phyloP scores from a whole-genome alignment of 2,888 invertebrate genomes.

The Brachypalpus laphriformis region DNA sequence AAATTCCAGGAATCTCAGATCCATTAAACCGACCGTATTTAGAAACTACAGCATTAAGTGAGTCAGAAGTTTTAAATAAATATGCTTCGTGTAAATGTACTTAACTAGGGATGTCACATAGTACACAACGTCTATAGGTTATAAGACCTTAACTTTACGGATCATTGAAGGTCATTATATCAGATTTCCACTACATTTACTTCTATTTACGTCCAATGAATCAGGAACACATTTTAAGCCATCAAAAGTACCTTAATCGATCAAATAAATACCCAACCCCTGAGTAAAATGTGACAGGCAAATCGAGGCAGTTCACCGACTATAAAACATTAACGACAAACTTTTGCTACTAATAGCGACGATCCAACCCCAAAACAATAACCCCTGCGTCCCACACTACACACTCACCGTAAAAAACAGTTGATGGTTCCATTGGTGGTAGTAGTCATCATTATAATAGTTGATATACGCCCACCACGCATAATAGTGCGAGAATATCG shows the following conservation, averaged over 20 bases:
- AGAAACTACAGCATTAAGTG: too few relatives aligned
- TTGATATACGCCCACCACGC: conserved; percentile 89
- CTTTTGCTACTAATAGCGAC: background rate
- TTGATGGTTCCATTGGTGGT: conserved; percentile 88
- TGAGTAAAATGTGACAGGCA: conserved; percentile 13
- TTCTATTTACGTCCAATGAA: background rate
- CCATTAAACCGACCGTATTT: too few relatives aligned
- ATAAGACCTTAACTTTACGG: too few relatives aligned
- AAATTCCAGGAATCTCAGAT: too few relatives aligned
- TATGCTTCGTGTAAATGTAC: too few relatives aligned
- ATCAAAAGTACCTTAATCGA: conserved; percentile 7
- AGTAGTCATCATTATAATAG: conserved; percentile 89
- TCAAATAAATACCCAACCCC: conserved; percentile 33
- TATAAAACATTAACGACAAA: background rate
- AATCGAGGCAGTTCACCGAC: background rate
- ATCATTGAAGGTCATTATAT: too few relatives aligned
- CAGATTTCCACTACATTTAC: too few relatives aligned
- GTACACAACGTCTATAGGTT: too few relatives aligned
- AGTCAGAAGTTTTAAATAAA: too few relatives aligned
- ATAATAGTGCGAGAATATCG: conserved; percentile 88
- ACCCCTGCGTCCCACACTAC: background rate
- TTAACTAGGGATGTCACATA: too few relatives aligned
- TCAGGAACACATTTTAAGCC: background rate
- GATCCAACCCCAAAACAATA: background rate
- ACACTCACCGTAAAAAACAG: conserved; percentile 85